Conservation (phyloP, 2,797 vertebrate genomes). For the Melanotaenia trifasciata region DNA sequence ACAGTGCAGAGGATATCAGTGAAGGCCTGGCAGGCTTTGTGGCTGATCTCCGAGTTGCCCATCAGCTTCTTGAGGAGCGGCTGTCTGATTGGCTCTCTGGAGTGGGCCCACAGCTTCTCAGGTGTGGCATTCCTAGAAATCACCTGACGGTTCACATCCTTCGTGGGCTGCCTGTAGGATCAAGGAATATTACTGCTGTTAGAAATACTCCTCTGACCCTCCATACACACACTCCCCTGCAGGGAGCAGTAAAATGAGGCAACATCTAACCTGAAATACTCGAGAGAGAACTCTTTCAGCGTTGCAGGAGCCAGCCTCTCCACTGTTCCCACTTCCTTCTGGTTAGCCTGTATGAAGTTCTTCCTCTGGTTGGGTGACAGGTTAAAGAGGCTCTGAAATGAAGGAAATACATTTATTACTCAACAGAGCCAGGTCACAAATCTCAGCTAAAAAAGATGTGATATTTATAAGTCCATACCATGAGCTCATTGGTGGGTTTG, state of each 20-base stretch:
- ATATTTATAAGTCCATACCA: conserved; percentile 81
- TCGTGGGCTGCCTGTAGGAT: conserved; percentile 75
- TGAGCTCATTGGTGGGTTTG: conserved; percentile 89
- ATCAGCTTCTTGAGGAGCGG: conserved; percentile 87
- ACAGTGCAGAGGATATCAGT: conserved; percentile 90
- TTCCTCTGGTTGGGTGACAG: conserved; percentile 93
- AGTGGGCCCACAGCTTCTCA: conserved; percentile 89
- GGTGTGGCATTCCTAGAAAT: conserved; percentile 83
- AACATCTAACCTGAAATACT: conserved; percentile 89
- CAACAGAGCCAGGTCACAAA: background rate
- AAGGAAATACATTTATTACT: conserved; percentile 3
- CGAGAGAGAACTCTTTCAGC: conserved; percentile 90
- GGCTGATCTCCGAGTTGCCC: conserved; percentile 84
- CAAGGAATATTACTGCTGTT: background rate
- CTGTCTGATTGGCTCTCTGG: conserved; percentile 91
- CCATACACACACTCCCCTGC: background rate
- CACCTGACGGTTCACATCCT: conserved; percentile 89
- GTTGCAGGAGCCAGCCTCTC: conserved; percentile 84
- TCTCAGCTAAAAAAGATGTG: background rate
- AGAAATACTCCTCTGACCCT: background rate
- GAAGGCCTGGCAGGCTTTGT: conserved; percentile 90
- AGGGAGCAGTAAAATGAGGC: background rate
- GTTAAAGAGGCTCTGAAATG: conserved; percentile 83
- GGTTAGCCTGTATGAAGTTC: conserved; percentile 78
- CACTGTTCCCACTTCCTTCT: conserved; percentile 68